Conservation (phyloP, 2,797 vertebrate genomes). For the Lithobates pipiens region DNA sequence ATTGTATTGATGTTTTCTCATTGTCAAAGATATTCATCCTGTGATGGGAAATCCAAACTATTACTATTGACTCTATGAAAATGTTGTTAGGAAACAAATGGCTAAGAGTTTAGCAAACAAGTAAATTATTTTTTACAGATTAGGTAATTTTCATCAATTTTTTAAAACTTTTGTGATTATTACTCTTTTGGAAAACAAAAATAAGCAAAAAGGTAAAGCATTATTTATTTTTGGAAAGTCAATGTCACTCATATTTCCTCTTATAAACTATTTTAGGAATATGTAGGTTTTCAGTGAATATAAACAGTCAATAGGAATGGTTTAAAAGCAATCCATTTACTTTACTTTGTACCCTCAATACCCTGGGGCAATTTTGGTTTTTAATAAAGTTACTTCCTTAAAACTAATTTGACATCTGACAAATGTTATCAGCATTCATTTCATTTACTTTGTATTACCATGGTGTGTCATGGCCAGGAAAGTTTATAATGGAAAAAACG, state of each 20-base stretch:
- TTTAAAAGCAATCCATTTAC: slow-evolving; percentile 18
- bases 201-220: background rate
- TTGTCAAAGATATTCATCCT: no score
- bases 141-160: background rate
- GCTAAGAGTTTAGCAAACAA: background rate
- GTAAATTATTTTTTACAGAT: background rate
- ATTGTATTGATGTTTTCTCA: no score
- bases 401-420: slow-evolving; percentile 28
- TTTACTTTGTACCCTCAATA: background rate
- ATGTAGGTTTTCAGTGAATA: background rate
- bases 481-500: background rate
- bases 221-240: background rate
- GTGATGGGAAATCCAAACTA: no score
- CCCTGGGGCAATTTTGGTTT: slow-evolving; percentile 37
- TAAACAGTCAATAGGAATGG: background rate
- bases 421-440: slow-evolving; percentile 32
- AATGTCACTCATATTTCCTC: slow-evolving; percentile 7
- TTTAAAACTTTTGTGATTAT: background rate
- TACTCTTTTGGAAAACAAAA: background rate
- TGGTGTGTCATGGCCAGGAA: slow-evolving; percentile 14
- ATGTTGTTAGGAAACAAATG: background rate
- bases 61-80: background rate
- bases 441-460: background rate
- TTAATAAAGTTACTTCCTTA: slow-evolving; percentile 36
- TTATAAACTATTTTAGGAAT: slow-evolving; percentile 4